Evolutionary conservation across 2,888 invertebrate species (phyloP).

Genomic region (Drosophila lacicola): DNA sequence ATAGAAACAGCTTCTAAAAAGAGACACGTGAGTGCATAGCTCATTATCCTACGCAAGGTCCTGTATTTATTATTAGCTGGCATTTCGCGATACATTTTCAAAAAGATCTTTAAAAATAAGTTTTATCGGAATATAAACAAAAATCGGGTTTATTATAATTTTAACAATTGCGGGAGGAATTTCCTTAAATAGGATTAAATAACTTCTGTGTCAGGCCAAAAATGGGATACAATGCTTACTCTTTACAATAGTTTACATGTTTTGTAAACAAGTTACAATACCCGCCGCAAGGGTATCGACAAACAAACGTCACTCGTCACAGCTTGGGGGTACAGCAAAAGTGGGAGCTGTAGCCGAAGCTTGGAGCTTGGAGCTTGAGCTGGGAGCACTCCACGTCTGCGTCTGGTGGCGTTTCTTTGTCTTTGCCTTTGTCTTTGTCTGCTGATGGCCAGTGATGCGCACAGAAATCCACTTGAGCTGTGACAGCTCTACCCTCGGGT

Average conservation of each 20-base stretch:
- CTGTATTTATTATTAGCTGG: too few relatives aligned
- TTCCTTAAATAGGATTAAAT: too few relatives aligned
- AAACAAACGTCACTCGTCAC: conserved; percentile 32
- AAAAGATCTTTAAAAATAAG: too few relatives aligned
- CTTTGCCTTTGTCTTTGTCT: conserved; percentile 45
- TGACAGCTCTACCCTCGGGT: conserved; percentile 11
- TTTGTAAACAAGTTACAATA: neutral
- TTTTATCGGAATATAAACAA: too few relatives aligned
- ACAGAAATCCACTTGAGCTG: conserved; percentile 36
- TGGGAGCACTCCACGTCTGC: conserved; percentile 22
- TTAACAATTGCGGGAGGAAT: too few relatives aligned
- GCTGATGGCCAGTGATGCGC: conserved; percentile 56
- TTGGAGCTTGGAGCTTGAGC: conserved; percentile 25
- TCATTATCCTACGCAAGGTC: too few relatives aligned
- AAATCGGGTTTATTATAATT: too few relatives aligned
- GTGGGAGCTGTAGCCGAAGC: conserved; percentile 27
- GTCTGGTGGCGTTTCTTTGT: conserved; percentile 33
- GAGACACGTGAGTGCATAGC: too few relatives aligned
- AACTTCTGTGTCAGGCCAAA: too few relatives aligned
- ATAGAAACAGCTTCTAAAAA: too few relatives aligned
- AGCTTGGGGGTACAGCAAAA: conserved; percentile 23
- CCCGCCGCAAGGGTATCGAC: conserved; percentile 23
- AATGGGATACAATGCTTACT: neutral
- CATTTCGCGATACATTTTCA: too few relatives aligned
- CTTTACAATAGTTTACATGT: neutral